A percentile compares a stretch with the other conserved stretches of the same genome.
phyloP scores from a whole-genome alignment of 2,113 vertebrate genomes.

The Vidua chalybeata region DNA sequence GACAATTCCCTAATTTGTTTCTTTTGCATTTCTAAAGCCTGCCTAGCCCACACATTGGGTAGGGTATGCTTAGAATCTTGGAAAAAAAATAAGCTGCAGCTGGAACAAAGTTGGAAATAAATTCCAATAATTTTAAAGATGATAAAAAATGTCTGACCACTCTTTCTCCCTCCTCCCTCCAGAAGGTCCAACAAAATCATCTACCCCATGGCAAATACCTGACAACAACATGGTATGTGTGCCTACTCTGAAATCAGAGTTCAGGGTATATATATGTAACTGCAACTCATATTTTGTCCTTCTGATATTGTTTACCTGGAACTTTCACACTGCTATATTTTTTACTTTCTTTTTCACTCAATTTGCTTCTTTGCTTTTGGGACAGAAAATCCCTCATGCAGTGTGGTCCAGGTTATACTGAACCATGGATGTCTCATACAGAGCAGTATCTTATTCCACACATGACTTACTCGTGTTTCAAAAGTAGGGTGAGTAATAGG shows the following conservation, averaged over 20 bases:
- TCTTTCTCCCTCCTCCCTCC: neutral
- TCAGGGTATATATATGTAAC: neutral
- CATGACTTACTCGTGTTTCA: constrained; percentile 32
- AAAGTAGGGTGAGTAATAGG: constrained; percentile 36
- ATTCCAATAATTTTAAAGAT: neutral
- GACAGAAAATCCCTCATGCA: neutral
- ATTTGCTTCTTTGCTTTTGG: neutral
- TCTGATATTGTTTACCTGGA: neutral
- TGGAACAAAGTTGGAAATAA: neutral
- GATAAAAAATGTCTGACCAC: neutral
- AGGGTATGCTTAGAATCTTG: neutral
- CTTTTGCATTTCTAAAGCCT: neutral
- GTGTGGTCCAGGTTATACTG: constrained; percentile 5
- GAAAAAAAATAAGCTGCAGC: neutral
- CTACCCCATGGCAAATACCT: neutral
- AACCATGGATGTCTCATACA: constrained; percentile 3
- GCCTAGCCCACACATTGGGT: neutral
- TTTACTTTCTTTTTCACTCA: neutral
- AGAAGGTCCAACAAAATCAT: neutral
- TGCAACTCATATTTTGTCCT: neutral
- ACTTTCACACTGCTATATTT: neutral
- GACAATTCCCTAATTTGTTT: neutral
- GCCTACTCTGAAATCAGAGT: neutral
- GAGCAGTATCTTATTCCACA: constrained; percentile 12
- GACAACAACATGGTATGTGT: neutral